Evolutionary conservation across 2,888 invertebrate species (phyloP), one percentile per base, ranked within the genome.

Genomic region (Macrophya alboannulata): DNA sequence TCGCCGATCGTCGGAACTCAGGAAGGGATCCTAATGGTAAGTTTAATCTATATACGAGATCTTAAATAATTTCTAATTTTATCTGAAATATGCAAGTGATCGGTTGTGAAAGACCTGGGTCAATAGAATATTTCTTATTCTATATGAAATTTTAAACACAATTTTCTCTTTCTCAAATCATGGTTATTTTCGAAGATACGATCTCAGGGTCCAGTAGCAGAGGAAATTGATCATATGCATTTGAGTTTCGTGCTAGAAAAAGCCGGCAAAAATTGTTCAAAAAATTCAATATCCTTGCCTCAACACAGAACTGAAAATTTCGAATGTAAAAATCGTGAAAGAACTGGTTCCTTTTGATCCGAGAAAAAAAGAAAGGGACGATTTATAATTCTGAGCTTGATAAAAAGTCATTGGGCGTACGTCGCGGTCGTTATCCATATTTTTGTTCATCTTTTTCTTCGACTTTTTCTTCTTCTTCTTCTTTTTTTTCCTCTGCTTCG

Each of bases 1-100:
- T 92, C 86, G 91, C 90, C 87, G 91, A 92, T 86, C 59, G 62
- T 9, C 81, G 81, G 31, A 37, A 45, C 4, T 8, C 45, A 3
- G 45, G 31, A 3, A 62, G 17, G 62, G 43, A 43, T 25, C 15
- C 17, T 15, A 48, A 31, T 25, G 43, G 83, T 83, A 48, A 83
- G 83, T 83, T 31, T n/a, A n/a, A n/a, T n/a, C n/a, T n/a, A n/a
- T 68, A 62, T 72, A 51, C 6, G 25, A 51, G 15, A 77, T 77
- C 6, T 51, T 76, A n/a, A n/a, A n/a, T n/a, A n/a, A n/a, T n/a
- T n/a, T n/a, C n/a, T n/a, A n/a, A n/a, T n/a, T n/a, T n/a, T n/a
- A n/a, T n/a, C n/a, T n/a, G n/a, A n/a, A n/a, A n/a, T n/a, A n/a
- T n/a, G n/a, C n/a, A n/a, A n/a, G n/a, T n/a, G n/a, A n/a, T n/a